These are phyloP conservation scores for Ramphastos sulfuratus DNA, from an alignment of 2,113 vertebrate species.

Conservation along the genomic window DNA sequence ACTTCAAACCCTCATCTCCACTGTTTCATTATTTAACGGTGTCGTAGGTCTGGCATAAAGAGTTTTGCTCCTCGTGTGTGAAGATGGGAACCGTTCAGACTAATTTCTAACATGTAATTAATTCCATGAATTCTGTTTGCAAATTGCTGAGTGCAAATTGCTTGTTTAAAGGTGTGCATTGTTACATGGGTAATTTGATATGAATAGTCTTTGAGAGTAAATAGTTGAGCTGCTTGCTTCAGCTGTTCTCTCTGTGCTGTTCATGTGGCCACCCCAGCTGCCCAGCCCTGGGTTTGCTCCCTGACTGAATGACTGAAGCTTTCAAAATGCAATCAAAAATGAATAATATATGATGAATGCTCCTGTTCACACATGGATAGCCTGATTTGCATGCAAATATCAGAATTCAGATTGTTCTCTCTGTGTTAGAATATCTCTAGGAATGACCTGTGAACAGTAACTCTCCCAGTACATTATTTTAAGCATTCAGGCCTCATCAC, in stretches of 20 bases:
- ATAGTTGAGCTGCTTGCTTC: neutral
- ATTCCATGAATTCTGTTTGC: neutral
- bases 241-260: neutral
- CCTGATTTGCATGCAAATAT: slow-evolving; percentile 35
- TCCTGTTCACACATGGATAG: slow-evolving; percentile 4
- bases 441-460: neutral
- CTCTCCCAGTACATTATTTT: neutral
- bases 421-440: neutral
- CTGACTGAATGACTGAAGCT: neutral
- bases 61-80: neutral
- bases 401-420: neutral
- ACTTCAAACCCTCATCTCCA: neutral
- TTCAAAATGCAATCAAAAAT: slow-evolving; percentile 49
- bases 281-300: neutral
- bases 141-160: neutral
- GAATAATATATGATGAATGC: slow-evolving; percentile 52
- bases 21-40: neutral
- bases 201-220: neutral
- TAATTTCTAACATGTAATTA: neutral
- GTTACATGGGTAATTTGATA: neutral
- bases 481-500: neutral
- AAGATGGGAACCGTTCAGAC: neutral
- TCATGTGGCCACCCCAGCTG: slow-evolving; percentile 25
- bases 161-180: neutral
- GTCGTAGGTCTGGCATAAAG: neutral